Conservation (phyloP, 2,797 vertebrate genomes). For the Chiropotes sagulatus region DNA sequence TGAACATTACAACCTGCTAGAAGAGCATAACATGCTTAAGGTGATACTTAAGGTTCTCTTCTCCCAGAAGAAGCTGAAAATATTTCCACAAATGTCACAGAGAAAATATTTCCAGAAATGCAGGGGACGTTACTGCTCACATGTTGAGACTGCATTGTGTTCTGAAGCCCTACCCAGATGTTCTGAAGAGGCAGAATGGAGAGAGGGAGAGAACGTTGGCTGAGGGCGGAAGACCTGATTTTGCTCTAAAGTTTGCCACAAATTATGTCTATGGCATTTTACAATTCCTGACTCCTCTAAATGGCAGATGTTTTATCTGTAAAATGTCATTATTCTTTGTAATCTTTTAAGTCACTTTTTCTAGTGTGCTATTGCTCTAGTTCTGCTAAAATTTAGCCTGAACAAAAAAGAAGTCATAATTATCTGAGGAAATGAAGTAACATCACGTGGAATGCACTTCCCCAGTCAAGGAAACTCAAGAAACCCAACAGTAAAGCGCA, state of each 20-base stretch:
- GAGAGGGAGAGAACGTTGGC: rapidly evolving
- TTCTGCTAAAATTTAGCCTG: neutral
- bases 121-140: neutral
- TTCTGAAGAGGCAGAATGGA: neutral
- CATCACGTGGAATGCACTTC: neutral
- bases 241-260: neutral
- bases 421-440: neutral
- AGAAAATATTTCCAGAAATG: neutral
- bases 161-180: neutral
- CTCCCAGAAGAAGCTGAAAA: neutral
- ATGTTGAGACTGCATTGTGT: neutral
- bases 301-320: rapidly evolving
- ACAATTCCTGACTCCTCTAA: neutral
- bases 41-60: neutral
- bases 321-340: neutral
- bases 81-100: too few species aligned
- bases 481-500: neutral
- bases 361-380: neutral
- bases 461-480: neutral
- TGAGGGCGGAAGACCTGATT: neutral
- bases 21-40: neutral
- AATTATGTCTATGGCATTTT: rapidly evolving
- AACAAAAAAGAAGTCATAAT: neutral
- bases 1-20: neutral
- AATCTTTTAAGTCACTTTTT: neutral